These are phyloP conservation scores for Anarsia innoxiella DNA, from an alignment of 2,888 invertebrate genomes.

Conservation along the genomic window DNA sequence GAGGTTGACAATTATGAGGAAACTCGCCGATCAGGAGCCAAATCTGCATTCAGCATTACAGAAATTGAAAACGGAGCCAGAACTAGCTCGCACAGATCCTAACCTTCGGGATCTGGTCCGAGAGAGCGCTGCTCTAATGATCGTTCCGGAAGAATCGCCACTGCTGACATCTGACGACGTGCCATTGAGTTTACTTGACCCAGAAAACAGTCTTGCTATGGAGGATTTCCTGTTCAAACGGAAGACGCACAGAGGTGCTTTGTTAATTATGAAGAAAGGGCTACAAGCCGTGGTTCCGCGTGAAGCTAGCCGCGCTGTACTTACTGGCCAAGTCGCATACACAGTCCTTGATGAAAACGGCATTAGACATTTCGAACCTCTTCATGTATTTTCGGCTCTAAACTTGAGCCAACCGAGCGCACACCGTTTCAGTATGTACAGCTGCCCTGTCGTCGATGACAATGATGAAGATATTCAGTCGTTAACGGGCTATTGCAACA, in stretches of 20 bases:
- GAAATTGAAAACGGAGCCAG: conserved; percentile 79
- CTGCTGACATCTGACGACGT: conserved; percentile 80
- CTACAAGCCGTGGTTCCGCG: conserved; percentile 85
- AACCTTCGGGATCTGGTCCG: conserved; percentile 80
- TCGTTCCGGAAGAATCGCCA: conserved; percentile 77
- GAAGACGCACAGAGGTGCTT: conserved; percentile 74
- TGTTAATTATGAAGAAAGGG: conserved; percentile 83
- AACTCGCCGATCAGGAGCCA: conserved; percentile 80
- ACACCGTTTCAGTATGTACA: conserved; percentile 80
- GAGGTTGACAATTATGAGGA: conserved; percentile 81
- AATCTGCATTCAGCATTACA: conserved; percentile 76
- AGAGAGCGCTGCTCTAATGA: conserved; percentile 83
- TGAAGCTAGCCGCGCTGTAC: conserved; percentile 82
- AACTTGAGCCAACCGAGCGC: conserved; percentile 79
- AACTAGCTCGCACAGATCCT: conserved; percentile 80
- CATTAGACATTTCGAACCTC: conserved; percentile 83
- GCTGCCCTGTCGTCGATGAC: conserved; percentile 75
- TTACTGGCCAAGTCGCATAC: conserved; percentile 84
- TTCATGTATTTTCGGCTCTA: conserved; percentile 82
- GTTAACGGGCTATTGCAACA: conserved; percentile 62
- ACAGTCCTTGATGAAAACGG: conserved; percentile 86
- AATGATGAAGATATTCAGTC: conserved; percentile 63
- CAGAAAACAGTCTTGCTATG: conserved; percentile 83
- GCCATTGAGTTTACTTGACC: conserved; percentile 79
- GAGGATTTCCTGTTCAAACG: conserved; percentile 82